phyloP scores from a whole-genome alignment of 53 echinoderm and acorn worm genomes.

The Paelopatides confundens region DNA sequence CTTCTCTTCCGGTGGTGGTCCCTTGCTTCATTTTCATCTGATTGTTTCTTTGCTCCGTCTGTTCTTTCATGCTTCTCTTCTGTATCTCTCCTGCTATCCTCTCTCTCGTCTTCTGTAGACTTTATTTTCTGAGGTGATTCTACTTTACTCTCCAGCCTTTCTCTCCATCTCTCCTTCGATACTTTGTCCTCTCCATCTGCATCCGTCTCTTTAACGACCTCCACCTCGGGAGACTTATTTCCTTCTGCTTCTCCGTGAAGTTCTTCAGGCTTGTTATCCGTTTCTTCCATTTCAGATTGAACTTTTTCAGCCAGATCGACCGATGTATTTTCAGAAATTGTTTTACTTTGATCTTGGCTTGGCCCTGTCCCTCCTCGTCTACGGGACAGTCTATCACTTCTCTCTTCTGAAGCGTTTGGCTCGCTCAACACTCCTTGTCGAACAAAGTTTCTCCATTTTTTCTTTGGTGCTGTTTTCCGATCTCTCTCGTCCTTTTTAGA shows the following conservation, averaged over 20 bases:
- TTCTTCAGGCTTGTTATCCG: neutral
- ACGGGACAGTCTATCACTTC: neutral
- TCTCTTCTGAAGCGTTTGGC: neutral
- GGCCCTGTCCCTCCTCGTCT: neutral
- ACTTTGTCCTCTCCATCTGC: constrained; percentile 1
- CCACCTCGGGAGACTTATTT: neutral
- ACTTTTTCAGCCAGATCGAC: neutral
- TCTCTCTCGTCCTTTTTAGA: neutral
- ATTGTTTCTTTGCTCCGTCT: neutral
- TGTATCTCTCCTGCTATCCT: neutral
- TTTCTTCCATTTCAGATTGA: constrained; percentile 17
- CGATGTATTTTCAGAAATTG: neutral
- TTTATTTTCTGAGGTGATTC: neutral
- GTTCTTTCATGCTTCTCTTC: neutral
- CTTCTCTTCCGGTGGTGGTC: neutral
- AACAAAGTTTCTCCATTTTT: constrained; percentile 41
- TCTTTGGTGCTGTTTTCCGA: constrained; percentile 31
- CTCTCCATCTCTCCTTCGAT: neutral
- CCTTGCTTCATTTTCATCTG: neutral
- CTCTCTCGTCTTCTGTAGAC: neutral
- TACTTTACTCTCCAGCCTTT: neutral
- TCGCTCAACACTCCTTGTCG: constrained; percentile 35
- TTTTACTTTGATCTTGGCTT: neutral
- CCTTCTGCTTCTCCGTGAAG: neutral
- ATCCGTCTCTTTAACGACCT: no score